Evolutionary conservation across 2,113 vertebrate species (phyloP), one percentile per base, ranked within the genome.

Genomic region (Cettia cetti): DNA sequence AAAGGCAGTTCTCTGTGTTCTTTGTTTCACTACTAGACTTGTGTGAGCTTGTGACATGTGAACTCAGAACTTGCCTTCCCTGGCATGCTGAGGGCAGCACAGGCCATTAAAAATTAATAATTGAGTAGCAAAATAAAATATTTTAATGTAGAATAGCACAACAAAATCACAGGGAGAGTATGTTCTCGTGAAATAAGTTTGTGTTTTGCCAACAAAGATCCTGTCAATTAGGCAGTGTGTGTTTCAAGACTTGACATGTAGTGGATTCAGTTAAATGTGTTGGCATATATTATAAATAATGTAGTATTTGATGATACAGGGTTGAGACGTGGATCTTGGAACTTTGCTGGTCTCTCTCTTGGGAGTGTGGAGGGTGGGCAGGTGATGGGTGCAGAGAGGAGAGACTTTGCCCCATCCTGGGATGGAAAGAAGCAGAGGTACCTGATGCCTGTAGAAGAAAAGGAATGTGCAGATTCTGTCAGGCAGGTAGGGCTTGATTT

Each of bases 31-130:
- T 63, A 1, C 9, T 59, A 35, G 31, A 12, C 11, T 74, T 69
- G 13, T 30, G 8, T 49, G 44, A 45, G 49, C 42, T 72, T 40
- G 27, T 64, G 30, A 37, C 13, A 3, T 0, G 0, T 52, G 52
- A 74, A 66, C 27, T 82, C 56, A 56, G 7, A 31, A 40, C 7
- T 76, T 40, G 5, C 28, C 17, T 85, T 90, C 30, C 6, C 11
- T 56, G 28, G 9, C 23, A n/a, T 40, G 33, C 22, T 2, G 8
- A 59, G 19, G 8, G 56, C 45, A 74, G 39, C 4, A 9, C 7
- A 84, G 13, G 3, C n/a, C 10, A 37, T 64, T 3, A 13, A 35
- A 26, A 37, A 61, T 18, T 37, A 56, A 24, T 42, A 69, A 42
- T 4, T 54, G 31, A 68, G 12, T 39, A 72, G 15, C 24, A 69